Evolutionary conservation across 2,888 invertebrate species (phyloP).

Genomic region (Sarcophaga rosellei): DNA sequence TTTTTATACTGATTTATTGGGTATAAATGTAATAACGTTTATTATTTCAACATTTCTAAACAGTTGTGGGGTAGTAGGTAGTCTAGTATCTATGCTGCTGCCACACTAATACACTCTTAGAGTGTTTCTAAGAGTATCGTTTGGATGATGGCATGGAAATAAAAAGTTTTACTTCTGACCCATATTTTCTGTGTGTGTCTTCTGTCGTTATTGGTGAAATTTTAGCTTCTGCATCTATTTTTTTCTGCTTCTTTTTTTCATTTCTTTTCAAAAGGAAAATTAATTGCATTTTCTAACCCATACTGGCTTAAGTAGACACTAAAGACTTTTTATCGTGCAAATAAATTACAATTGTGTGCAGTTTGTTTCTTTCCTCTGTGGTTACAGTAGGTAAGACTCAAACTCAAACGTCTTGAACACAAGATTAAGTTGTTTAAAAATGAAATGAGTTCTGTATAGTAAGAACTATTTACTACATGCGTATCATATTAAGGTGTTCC

Average conservation of each 20-base stretch:
- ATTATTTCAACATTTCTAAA: conserved; percentile 15
- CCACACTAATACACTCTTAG: no score
- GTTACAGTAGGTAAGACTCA: not conserved
- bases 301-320: conserved; percentile 14
- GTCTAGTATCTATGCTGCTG: conserved; percentile 5
- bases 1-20: conserved; percentile 67
- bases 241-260: no score
- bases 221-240: conserved; percentile 18
- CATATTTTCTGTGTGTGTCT: conserved; percentile 36
- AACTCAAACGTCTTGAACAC: not conserved
- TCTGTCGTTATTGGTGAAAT: conserved; percentile 43
- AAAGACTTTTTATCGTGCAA: not conserved
- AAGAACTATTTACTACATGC: no score
- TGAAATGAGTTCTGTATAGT: no score
- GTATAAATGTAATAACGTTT: conserved; percentile 62
- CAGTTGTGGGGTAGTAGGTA: not conserved
- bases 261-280: conserved; percentile 53
- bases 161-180: conserved; percentile 64
- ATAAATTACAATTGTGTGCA: not conserved
- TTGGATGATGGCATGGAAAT: conserved; percentile 13
- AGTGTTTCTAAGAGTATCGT: not conserved
- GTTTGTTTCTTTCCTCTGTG: not conserved
- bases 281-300: conserved; percentile 16
- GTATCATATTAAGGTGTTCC: no score
- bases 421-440: no score